Base-by-base conservation (phyloP, 2,888 invertebrate species). In the Stegana nigrithorax region DNA sequence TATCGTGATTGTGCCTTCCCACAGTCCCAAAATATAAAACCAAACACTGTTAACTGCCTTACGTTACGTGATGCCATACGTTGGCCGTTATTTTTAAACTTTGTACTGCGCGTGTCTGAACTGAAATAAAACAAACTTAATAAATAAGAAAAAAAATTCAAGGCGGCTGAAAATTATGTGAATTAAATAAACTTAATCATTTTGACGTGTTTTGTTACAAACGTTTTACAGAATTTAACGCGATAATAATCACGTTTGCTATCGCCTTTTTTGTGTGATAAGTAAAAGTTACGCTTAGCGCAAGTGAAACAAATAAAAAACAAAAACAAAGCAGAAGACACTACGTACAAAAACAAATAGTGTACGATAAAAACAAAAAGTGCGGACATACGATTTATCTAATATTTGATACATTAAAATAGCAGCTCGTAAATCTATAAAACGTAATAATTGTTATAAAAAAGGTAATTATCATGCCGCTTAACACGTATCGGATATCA, bases 191-290 rank as follows among this genome's bases (percentile, higher is more conserved):
- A 29, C 23, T 26, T 26, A 32, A 32, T 8, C 14, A 55, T n/a
- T 23, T 32, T 26, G 4, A 36, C 39, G 17, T 17, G 21, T 32
- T 21, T 32, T 27, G 2, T 21, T 8, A 50, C n/a, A n/a, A 50
- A 47, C 21, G 23, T 12, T 19, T 21, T 21, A 14, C 21, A 10
- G 10, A 10, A 3, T 17, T 26, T 4, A 2, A 26, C 4, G 32
- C 36, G 8, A 23, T 47, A 4, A 19, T 53, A 27, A 55, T 36
- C 53, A 36, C 26, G 29, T 36, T 55, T 55, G 53, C 32, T 55
- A 55, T 55, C 53, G 14, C n/a, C n/a, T n/a, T n/a, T n/a, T 55
- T 55, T 36, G 21, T 21, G 21, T 36, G 53, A 55, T 55, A 55
- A 55, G 36, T 29, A 55, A 55, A 55, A 36, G 36, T 55, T n/a